Evolutionary conservation across 2,797 vertebrate species (phyloP).

Genomic region (Bradypus variegatus): DNA sequence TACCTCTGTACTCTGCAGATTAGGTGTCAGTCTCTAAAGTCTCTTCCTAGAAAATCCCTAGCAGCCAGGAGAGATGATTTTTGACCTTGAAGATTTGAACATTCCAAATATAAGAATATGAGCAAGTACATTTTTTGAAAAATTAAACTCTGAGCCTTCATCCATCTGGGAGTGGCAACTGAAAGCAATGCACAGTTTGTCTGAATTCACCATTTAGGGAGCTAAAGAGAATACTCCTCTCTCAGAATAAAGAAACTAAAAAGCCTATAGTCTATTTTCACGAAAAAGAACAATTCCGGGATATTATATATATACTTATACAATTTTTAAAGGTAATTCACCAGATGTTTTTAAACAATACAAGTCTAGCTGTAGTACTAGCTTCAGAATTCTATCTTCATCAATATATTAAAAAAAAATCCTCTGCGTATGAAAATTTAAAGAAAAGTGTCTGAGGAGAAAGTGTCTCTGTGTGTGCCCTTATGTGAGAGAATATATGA

Average conservation of each 20-base stretch:
- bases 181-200: not conserved
- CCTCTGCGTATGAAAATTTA: slow-evolving; percentile 7
- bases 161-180: not conserved
- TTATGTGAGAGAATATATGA: not conserved
- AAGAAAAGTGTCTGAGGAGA: not conserved
- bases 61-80: not conserved
- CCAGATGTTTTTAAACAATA: not conserved
- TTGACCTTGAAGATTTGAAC: slow-evolving; percentile 41
- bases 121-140: not conserved
- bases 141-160: not conserved
- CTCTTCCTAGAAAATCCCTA: not conserved
- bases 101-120: slow-evolving; percentile 11
- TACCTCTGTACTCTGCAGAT: not conserved
- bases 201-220: not conserved
- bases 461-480: not conserved
- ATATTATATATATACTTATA: not conserved
- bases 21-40: not conserved
- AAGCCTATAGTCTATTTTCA: not conserved
- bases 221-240: not conserved
- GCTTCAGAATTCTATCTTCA: not conserved
- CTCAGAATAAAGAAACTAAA: not conserved
- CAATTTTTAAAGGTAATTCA: slow-evolving; percentile 13
- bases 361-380: slow-evolving; percentile 25
- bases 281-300: not conserved
- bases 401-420: not conserved